These are phyloP conservation scores for Anastrepha ludens DNA, from an alignment of 1,140 invertebrate genomes.

Conservation along the genomic window DNA sequence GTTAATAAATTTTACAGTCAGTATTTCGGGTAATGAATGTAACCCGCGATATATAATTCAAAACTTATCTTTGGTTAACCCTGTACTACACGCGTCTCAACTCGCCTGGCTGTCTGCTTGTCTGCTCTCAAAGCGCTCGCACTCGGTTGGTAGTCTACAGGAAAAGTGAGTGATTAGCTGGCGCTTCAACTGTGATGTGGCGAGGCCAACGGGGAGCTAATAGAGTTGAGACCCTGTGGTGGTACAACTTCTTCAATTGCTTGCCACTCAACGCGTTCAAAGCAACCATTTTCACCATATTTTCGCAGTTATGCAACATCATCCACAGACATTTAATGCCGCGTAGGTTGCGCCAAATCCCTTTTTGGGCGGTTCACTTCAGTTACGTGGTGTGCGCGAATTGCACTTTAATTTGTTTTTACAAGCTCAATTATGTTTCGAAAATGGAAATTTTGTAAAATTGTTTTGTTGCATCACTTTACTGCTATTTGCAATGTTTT, in stretches of 20 bases:
- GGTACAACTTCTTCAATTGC: constrained; percentile 30
- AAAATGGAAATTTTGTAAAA: constrained; percentile 49
- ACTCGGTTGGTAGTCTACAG: not conserved
- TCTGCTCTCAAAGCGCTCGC: not conserved
- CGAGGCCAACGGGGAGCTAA: not conserved
- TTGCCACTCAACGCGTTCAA: constrained; percentile 23
- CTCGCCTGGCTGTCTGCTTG: too few species aligned
- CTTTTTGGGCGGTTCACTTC: not conserved
- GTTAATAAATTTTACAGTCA: too few species aligned
- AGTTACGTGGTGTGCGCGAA: constrained; percentile 30
- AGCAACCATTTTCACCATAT: constrained; percentile 26
- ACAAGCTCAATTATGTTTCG: constrained; percentile 51
- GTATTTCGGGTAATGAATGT: too few species aligned
- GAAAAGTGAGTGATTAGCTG: constrained; percentile 2
- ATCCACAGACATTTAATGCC: not conserved
- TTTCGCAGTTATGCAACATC: constrained; percentile 46
- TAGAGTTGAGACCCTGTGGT: constrained; percentile 29
- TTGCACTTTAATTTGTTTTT: constrained; percentile 52
- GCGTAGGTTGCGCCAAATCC: not conserved
- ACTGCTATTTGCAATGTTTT: not conserved
- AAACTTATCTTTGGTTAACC: not conserved
- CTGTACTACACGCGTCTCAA: not conserved
- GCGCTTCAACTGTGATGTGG: not conserved
- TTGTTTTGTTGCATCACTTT: constrained; percentile 50
- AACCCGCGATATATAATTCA: too few species aligned